Evolutionary conservation across 2,888 invertebrate species (phyloP), one percentile per base, ranked within the genome.

Genomic region (Mechanitis messenoides): DNA sequence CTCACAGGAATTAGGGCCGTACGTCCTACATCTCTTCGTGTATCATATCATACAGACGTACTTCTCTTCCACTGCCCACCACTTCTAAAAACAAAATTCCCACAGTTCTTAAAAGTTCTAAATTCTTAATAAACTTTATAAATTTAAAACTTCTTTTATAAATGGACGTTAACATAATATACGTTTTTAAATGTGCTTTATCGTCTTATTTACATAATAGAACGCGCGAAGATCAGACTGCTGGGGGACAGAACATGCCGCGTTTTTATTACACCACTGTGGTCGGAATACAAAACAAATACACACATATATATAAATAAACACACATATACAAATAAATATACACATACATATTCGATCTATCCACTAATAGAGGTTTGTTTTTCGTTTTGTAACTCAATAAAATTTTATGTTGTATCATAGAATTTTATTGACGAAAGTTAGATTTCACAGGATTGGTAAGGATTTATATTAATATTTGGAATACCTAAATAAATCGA

Each of bases 151-250:
- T 74, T 78, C 74, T 59, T 74, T 72, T 77, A 77, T 78, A 77
- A 78, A 77, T 74, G 75, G 71, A 76, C 74, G 76, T 77, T 79
- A 77, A 80, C 78, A 83, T 84, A 67, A 69, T 68, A 68, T 71
- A 82, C 74, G 79, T 84, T 83, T 84, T 75, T 82, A 85, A 85
- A 84, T 76, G 63, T 69, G 69, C 66, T 84, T 85, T 87, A 87
- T 87, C 78, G 85, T 77, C 76, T 74, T 69, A 87, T 88, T 88
- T 85, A 77, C 87, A 87, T 87, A 87, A 82, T 80, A 80, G 74
- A 77, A 76, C 77, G 66, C 65, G 68, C 74, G 62, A 64, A 56
- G 58, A 62, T 71, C 81, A 87, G 87, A 86, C 86, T 78, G 86
- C 83, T 81, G 78, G 86, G 86, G 79, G 83, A 84, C 62, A 62